Conservation (phyloP, 2,888 invertebrate genomes). For the Choreutis nemorana region DNA sequence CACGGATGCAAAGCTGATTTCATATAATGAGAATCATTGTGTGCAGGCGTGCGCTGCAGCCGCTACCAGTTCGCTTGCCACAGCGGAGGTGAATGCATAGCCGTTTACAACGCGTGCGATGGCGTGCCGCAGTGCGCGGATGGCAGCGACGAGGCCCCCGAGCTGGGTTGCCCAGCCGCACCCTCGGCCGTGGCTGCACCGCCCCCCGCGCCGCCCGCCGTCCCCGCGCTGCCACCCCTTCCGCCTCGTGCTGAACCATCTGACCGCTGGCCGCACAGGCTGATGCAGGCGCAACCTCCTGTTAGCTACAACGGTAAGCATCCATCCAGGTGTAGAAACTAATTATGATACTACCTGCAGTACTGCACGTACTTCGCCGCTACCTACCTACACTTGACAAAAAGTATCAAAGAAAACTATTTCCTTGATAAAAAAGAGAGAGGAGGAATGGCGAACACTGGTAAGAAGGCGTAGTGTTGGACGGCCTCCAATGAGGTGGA, state of each 20-base stretch:
- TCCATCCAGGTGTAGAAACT: neutral
- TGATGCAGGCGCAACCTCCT: too few species aligned
- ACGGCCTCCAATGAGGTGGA: too few species aligned
- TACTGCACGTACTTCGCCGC: neutral
- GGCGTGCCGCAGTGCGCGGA: conserved; percentile 92
- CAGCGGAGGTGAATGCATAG: conserved; percentile 88
- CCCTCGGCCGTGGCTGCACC: conserved; percentile 42
- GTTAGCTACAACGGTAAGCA: too few species aligned
- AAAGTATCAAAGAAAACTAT: too few species aligned
- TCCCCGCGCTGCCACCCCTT: conserved; percentile 10
- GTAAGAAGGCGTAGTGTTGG: too few species aligned
- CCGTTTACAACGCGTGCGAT: conserved; percentile 94
- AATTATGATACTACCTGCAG: neutral
- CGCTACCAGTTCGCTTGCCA: conserved; percentile 90
- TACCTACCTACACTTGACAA: too few species aligned
- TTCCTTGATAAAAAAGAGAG: too few species aligned
- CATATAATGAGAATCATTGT: conserved; percentile 1
- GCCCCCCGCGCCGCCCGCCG: conserved; percentile 15
- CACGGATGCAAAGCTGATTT: too few species aligned
- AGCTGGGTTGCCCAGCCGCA: conserved; percentile 75
- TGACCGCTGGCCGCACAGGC: too few species aligned
- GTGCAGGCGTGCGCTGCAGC: conserved; percentile 70
- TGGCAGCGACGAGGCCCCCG: conserved; percentile 90
- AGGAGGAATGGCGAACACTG: too few species aligned
- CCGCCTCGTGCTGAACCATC: conserved; percentile 12